A percentile compares a stretch with the other conserved stretches of the same genome.
Conservation (phyloP, 2,888 invertebrate species). For the Trypoxylon attenuatum region DNA sequence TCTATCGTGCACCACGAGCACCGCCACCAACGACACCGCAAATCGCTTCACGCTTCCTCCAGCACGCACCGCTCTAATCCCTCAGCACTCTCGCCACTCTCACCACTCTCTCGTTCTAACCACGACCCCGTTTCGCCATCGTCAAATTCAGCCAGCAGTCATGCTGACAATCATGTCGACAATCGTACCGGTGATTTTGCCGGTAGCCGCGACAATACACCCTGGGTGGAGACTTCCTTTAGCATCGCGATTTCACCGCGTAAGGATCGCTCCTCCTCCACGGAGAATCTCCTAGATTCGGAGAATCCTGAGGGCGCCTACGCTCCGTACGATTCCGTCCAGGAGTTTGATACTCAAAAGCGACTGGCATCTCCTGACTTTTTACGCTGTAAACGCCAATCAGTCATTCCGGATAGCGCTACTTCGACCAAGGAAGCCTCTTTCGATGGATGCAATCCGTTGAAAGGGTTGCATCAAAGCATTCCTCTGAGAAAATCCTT, state of each 20-base stretch:
- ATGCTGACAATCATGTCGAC: too few relatives aligned
- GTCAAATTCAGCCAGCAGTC: not conserved
- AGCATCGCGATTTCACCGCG: not conserved
- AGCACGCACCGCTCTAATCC: constrained; percentile 33
- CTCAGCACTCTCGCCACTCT: constrained; percentile 6
- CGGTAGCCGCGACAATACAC: not conserved
- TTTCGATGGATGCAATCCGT: not conserved
- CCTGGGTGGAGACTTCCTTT: not conserved
- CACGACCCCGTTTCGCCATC: constrained; percentile 6
- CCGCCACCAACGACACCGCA: constrained; percentile 19
- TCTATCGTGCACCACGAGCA: constrained; percentile 46
- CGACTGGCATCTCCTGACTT: not conserved
- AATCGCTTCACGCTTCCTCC: constrained; percentile 58
- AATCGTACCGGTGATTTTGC: too few relatives aligned
- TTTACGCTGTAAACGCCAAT: too few relatives aligned
- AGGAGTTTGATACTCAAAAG: not conserved
- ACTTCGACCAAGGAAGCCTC: too few relatives aligned
- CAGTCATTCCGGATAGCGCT: too few relatives aligned
- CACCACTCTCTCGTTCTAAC: constrained; percentile 4
- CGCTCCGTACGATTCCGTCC: not conserved
- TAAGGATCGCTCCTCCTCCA: not conserved
- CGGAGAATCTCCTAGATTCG: constrained; percentile 6
- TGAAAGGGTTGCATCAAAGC: not conserved
- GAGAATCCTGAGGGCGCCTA: not conserved
- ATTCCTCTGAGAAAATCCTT: constrained; percentile 23